Evolutionary conservation across 2,888 invertebrate species (phyloP), one percentile per base, ranked within the genome.

Genomic region (Rhagonycha lutea): DNA sequence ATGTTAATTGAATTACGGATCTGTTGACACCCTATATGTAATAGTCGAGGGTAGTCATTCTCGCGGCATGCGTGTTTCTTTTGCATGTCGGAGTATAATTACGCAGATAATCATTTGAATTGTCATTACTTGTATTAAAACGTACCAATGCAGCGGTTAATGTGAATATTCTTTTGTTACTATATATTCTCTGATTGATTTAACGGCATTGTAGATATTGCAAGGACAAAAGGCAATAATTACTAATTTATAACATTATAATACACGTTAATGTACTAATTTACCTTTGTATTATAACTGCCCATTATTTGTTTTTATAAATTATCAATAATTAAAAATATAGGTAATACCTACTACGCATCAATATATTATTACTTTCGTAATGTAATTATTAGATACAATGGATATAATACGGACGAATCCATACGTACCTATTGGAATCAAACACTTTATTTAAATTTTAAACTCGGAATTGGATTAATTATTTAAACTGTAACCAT

Each of bases 41-140:
- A 63, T 73, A 61, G 74, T 74, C 68, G 74, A 75, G 75, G 77
- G 79, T 76, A 79, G 78, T 74, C 75, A 76, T 78, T 72, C 73
- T 70, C 72, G 67, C 67, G 61, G 73, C 77, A 81, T 82, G 85
- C 83, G 84, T 83, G 80, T 81, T 78, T 61, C 72, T 75, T 75
- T 85, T 81, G 86, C 86, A 84, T 86, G 86, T 79, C 78, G 69
- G 32, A 72, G 74, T 73, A 82, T 85, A 86, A 86, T 86, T 86
- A 86, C 81, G 82, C 79, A 81, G 70, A 81, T 85, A 85, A 86
- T 84, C 83, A 86, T 84, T 85, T 81, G 81, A 83, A 86, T 85
- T 85, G 85, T 85, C 85, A 85, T 86, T 86, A 86, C 83, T 81
- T 81, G 83, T 83, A 84, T 85, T 85, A 85, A 84, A 85, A 83